Conservation (phyloP, 2,113 vertebrate genomes). For the Heptranchias perlo region DNA sequence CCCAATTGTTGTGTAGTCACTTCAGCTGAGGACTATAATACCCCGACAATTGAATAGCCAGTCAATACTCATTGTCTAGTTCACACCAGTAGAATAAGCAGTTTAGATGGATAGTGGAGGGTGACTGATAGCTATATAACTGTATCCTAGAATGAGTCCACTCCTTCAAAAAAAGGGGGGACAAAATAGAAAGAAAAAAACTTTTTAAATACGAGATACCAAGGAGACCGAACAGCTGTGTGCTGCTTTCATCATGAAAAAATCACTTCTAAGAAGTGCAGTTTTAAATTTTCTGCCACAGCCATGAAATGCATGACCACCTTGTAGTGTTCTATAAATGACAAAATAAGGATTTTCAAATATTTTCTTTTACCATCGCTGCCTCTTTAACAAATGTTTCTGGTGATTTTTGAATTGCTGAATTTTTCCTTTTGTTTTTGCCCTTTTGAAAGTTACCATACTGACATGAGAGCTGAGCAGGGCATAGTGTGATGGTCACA, state of each 20-base stretch:
- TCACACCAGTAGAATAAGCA: not conserved
- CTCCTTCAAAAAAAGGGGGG: not conserved
- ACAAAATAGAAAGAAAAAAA: not conserved
- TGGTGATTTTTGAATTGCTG: not conserved
- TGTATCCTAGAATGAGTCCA: not conserved
- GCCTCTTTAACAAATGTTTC: not conserved
- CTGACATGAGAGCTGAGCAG: not conserved
- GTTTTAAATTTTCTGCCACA: not conserved
- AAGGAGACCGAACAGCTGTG: not conserved
- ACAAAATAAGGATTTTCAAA: not conserved
- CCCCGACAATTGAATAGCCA: not conserved
- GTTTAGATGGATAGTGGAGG: not conserved
- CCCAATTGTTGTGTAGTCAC: not conserved
- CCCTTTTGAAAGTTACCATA: not conserved
- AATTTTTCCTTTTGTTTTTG: not conserved
- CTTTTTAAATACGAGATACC: not conserved
- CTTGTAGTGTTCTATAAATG: not conserved
- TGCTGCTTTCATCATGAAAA: not conserved
- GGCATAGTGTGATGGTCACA: not conserved
- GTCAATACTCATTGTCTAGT: not conserved
- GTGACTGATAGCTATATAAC: not conserved
- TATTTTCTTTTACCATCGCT: not conserved
- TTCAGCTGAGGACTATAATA: not conserved
- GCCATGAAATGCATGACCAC: not conserved
- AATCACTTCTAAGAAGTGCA: not conserved